Evolutionary conservation across 2,113 vertebrate genomes (phyloP).

Genomic region (Coracopsis vasa): DNA sequence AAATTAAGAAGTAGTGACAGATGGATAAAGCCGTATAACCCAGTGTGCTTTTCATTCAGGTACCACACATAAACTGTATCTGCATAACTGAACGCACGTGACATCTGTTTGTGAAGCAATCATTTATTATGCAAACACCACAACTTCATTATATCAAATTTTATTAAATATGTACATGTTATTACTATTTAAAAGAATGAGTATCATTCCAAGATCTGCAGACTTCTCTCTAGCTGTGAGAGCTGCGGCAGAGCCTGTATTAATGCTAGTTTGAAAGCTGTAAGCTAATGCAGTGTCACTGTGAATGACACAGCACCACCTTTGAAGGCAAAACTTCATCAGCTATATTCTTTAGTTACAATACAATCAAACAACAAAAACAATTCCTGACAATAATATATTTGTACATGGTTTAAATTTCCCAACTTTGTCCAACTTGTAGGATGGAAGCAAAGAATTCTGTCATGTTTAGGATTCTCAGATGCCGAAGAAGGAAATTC

Average conservation of each 20-base stretch:
- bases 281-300: slow-evolving; percentile 51
- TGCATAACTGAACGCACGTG: not conserved
- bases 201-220: slow-evolving; percentile 67
- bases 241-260: slow-evolving; percentile 69
- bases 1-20: not conserved
- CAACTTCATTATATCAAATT: slow-evolving; percentile 27
- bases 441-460: slow-evolving; percentile 60
- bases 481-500: slow-evolving; percentile 69
- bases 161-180: slow-evolving; percentile 74
- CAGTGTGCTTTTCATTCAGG: not conserved
- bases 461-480: slow-evolving; percentile 63
- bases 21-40: not conserved
- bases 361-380: slow-evolving; percentile 14
- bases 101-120: not conserved
- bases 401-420: slow-evolving; percentile 60
- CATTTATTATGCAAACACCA: slow-evolving; percentile 48
- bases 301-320: slow-evolving; percentile 39
- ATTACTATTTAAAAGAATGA: slow-evolving; percentile 53
- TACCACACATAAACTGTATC: not conserved
- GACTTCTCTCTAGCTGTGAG: slow-evolving; percentile 66
- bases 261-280: slow-evolving; percentile 73
- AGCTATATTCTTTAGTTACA: slow-evolving; percentile 38
- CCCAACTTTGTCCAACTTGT: slow-evolving; percentile 58
- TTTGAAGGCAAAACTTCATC: slow-evolving; percentile 51
- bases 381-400: slow-evolving; percentile 26